A percentile compares a stretch with the other conserved stretches of the same genome.
phyloP scores from a whole-genome alignment of 2,888 invertebrate species.

The Sepiola atlantica region DNA sequence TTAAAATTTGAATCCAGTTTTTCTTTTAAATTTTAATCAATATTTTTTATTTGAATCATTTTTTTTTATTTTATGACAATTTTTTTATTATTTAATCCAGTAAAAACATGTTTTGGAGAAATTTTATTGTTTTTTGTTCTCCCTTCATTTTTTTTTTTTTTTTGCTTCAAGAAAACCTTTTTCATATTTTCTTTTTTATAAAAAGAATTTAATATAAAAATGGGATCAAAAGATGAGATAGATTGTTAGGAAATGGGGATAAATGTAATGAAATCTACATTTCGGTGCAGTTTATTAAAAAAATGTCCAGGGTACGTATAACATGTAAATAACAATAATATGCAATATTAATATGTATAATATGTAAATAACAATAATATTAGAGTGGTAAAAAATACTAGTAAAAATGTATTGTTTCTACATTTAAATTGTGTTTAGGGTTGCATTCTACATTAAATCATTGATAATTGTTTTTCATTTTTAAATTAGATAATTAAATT shows the following conservation, averaged over 20 bases:
- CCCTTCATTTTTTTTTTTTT: conserved; percentile 40
- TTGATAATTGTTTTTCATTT: not conserved
- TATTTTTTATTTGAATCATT: no score
- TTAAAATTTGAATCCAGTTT: no score
- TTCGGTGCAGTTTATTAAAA: not conserved
- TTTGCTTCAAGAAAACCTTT: not conserved
- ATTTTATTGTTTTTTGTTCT: conserved; percentile 8
- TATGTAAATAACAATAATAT: not conserved
- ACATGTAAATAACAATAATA: not conserved
- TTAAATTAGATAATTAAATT: not conserved
- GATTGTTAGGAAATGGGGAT: not conserved
- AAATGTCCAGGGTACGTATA: not conserved
- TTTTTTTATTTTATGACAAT: no score
- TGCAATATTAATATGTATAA: no score
- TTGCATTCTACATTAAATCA: not conserved
- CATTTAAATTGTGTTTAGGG: no score
- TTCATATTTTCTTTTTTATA: conserved; percentile 38
- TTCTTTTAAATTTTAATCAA: no score
- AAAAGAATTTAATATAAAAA: conserved; percentile 38
- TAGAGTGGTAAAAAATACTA: not conserved
- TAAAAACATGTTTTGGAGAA: not conserved
- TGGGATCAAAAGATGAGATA: not conserved
- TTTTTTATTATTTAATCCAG: not conserved
- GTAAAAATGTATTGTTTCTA: not conserved
- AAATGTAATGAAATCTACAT: not conserved